phyloP scores from a whole-genome alignment of 2,888 invertebrate species.

The Campoletis raptor region DNA sequence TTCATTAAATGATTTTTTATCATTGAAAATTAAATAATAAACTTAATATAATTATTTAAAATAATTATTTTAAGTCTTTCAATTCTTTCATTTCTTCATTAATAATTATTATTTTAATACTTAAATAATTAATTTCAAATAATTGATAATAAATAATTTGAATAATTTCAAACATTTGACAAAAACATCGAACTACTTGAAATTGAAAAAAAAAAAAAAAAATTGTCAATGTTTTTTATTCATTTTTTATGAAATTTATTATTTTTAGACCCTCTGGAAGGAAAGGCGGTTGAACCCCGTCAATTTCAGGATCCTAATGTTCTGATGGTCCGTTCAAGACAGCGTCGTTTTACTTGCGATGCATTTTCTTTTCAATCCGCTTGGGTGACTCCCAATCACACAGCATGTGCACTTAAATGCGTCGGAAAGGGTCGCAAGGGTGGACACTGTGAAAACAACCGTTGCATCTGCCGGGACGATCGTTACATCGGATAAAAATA shows the following conservation, averaged over 20 bases:
- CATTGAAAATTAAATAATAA: no score
- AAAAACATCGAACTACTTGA: background rate
- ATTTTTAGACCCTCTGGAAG: background rate
- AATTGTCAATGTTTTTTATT: background rate
- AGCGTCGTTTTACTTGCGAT: constrained; percentile 72
- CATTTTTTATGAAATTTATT: background rate
- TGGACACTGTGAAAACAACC: constrained; percentile 58
- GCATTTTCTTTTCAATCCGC: constrained; percentile 71
- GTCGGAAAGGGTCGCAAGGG: constrained; percentile 55
- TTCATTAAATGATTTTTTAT: background rate
- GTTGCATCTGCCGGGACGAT: constrained; percentile 56
- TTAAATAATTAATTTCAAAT: background rate
- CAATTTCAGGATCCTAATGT: background rate
- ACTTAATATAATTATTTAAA: no score
- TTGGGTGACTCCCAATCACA: constrained; percentile 71
- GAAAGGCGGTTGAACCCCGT: background rate
- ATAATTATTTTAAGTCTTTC: no score
- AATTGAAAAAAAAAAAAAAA: background rate
- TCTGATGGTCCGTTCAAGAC: constrained; percentile 17
- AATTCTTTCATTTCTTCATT: no score
- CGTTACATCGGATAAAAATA: constrained; percentile 29
- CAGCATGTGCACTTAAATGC: constrained; percentile 72
- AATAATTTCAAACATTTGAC: no score
- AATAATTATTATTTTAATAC: background rate
- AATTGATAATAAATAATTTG: background rate